Evolutionary conservation across 1,140 invertebrate genomes (phyloP).

Genomic region (Zaprionus tsacasi): DNA sequence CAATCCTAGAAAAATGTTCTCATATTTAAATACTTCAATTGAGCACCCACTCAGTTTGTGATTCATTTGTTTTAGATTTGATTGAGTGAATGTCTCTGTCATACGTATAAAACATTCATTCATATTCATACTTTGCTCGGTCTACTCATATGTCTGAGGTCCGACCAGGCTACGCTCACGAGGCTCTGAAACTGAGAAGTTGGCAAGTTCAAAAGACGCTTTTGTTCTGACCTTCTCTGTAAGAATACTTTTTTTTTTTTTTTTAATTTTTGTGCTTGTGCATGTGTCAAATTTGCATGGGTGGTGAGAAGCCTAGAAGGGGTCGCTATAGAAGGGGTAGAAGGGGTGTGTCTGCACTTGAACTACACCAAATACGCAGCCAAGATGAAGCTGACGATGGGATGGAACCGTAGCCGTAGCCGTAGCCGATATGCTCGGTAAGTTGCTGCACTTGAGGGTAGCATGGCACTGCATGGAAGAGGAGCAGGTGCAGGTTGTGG

Average conservation of each 20-base stretch:
- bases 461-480: background rate
- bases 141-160: background rate
- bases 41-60: too few relatives aligned
- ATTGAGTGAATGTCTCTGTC: too few relatives aligned
- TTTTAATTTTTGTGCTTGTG: conserved; percentile 64
- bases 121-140: background rate
- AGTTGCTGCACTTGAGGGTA: conserved; percentile 39
- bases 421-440: conserved; percentile 26
- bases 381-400: background rate
- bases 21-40: too few relatives aligned
- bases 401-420: background rate
- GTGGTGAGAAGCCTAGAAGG: background rate
- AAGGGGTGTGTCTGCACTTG: conserved; percentile 57
- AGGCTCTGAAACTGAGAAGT: conserved; percentile 7
- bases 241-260: too few relatives aligned
- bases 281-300: conserved; percentile 67
- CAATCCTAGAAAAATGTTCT: too few relatives aligned
- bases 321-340: background rate
- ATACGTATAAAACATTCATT: background rate
- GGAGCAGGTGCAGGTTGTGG: background rate
- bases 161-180: background rate
- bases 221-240: conserved; percentile 57
- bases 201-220: conserved; percentile 26
- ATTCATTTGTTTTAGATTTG: too few relatives aligned
- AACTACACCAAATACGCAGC: conserved; percentile 63